Base-by-base conservation (phyloP, 2,797 vertebrate genomes). In the Argyrosomus regius region DNA sequence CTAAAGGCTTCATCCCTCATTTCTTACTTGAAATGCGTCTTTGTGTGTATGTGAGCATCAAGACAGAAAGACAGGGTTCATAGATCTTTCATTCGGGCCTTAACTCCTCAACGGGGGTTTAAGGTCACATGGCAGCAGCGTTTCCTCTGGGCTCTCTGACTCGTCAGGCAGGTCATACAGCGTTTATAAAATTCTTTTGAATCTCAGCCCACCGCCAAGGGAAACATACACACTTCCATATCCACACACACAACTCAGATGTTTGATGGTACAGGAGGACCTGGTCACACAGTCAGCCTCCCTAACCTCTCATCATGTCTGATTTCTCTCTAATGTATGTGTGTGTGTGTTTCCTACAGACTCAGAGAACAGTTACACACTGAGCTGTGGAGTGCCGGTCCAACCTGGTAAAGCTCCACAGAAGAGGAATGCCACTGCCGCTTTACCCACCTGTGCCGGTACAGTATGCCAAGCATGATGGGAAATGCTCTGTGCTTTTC, bases 331-430 rank as follows among this genome's bases (percentile, higher is more conserved):
- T 31, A 41, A 28, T 64, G 58, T 75, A 39, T 85, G 65, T 86
- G 26, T 81, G 78, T 73, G 22, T 76, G 43, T 86, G 24, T 83
- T 35, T 49, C 75, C 82, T 20, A 6, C 93, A 99, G 98, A 98
- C 91, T 97, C 97, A 0, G 98, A 99, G 84, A 98, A 96, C 92
- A 98, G 97, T 91, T 99, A 99, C 91, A 93, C 96, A 0, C 93
- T 99, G 85, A 98, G 97, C 93, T 99, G 98, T 0, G 98, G 97
- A 0, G 65, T 97, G 7, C 96, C 97, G 0, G 80, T 95, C 41
- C 96, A 96, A 67, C 91, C 95, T 28, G 93, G 94, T 87, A 99
- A 96, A 94, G 81, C 77, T 0, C 91, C 85, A 3, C 96, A 92
- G 69, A 96, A 95, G 74, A 96, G 88, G 84, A 98, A 97, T 0